These are phyloP conservation scores for Tinea pellionella DNA, from an alignment of 2,888 invertebrate genomes.

Conservation along the genomic window DNA sequence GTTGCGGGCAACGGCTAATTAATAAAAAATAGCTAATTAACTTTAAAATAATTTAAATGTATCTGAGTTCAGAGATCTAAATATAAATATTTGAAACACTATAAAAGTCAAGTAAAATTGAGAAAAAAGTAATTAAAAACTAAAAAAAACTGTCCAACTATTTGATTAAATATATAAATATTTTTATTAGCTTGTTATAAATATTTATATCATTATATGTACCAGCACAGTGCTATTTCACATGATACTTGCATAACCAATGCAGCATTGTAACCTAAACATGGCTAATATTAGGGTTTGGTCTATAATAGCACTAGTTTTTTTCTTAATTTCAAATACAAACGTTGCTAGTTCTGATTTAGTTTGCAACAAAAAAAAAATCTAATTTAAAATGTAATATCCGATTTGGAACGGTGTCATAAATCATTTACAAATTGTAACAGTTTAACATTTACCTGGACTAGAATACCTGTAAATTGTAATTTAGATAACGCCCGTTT, in stretches of 20 bases:
- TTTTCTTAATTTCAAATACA: background rate
- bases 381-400: background rate
- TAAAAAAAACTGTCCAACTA: no score
- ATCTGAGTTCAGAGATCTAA: no score
- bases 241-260: background rate
- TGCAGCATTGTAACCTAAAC: conserved; percentile 6
- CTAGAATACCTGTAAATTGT: conserved; percentile 7
- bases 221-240: background rate
- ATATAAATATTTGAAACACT: no score
- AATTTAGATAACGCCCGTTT: conserved; percentile 8
- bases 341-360: background rate
- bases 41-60: no score
- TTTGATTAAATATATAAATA: background rate
- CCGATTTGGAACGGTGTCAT: conserved; percentile 7
- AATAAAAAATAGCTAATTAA: no score
- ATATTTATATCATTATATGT: background rate
- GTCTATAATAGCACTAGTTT: conserved; percentile 7
- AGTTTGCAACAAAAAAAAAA: background rate
- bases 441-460: background rate
- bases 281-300: conserved; percentile 11
- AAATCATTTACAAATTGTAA: conserved; percentile 13
- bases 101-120: no score
- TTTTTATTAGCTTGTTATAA: background rate
- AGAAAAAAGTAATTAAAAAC: no score
- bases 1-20: no score